Base-by-base conservation (phyloP, 2,888 invertebrate genomes). In the Lochmaea capreae region DNA sequence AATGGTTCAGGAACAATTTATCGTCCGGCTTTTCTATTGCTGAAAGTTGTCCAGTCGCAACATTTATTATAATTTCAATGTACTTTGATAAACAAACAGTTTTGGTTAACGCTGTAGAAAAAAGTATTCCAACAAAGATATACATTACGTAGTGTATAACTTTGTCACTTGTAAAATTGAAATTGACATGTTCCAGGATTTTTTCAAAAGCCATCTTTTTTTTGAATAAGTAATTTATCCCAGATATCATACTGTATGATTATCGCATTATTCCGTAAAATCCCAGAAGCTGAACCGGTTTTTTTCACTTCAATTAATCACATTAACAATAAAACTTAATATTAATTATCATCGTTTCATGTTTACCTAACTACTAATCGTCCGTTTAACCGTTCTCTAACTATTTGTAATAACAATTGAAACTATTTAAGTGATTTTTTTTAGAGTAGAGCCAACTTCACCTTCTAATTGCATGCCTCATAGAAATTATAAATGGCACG, bases 381-480 rank as follows among this genome's bases (percentile, higher is more conserved):
- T 33, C 33, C 33, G 33, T 39, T 9, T 65, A 22, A 58, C 18
- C 66, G n/a, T 26, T 46, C 11, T 52, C 59, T 59, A 58, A 46
- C 58, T 43, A 5, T 18, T 54, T 61, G 26, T 68, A 61, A 68
- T 22, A 68, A 68, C 33, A 59, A 59, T 59, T 46, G 26, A 43
- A 68, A 62, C 49, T 39, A 49, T 57, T 58, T 59, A n/a, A 59
- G 16, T 16, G 33, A 12, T 58, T 62, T 61, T 18, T 68, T 26
- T 62, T 61, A 42, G 42, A 42, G 46, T 22, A 54, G 9, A 65
- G 1, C 22, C 16, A 43, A 65, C 52, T 65, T 10, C 16, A 39
- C 10, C 42, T 62, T 62, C 57, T 43, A 73, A 72, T 78, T 76
- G 78, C 78, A 78, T 78, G 78, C 65, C 65, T 52, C 22, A 65